Evolutionary conservation across 2,113 vertebrate species (phyloP).

Genomic region (Motacilla tschutschensis): DNA sequence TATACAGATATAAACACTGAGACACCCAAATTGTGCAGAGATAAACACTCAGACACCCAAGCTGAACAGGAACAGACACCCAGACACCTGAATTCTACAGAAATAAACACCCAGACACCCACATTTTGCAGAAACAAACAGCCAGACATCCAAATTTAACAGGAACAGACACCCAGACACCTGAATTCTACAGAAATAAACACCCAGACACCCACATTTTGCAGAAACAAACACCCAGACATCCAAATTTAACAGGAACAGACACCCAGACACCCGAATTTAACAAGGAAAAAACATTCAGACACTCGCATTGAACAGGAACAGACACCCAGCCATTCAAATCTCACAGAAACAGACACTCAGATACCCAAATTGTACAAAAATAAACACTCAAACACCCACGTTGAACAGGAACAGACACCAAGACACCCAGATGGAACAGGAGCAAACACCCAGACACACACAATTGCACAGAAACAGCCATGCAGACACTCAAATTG

Average conservation of each 20-base stretch:
- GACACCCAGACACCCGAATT: background rate
- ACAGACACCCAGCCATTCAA: background rate
- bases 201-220: rapidly evolving
- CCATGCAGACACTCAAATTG: background rate
- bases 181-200: rapidly evolving
- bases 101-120: background rate
- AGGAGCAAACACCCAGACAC: background rate
- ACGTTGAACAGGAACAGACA: background rate
- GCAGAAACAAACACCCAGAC: background rate
- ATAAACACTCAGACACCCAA: rapidly evolving
- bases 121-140: background rate
- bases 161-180: background rate
- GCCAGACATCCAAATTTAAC: rapidly evolving
- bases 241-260: background rate
- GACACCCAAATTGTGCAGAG: background rate
- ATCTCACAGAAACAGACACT: too few species aligned
- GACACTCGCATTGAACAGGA: background rate
- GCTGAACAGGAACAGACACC: background rate
- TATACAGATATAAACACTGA: background rate
- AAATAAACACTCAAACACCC: background rate
- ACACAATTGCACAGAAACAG: too few species aligned
- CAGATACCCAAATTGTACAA: background rate
- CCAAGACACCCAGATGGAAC: background rate
- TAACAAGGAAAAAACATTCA: background rate
- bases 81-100: background rate